Evolutionary conservation across 2,797 vertebrate species (phyloP).

Genomic region (Arnoldichthys spilopterus): DNA sequence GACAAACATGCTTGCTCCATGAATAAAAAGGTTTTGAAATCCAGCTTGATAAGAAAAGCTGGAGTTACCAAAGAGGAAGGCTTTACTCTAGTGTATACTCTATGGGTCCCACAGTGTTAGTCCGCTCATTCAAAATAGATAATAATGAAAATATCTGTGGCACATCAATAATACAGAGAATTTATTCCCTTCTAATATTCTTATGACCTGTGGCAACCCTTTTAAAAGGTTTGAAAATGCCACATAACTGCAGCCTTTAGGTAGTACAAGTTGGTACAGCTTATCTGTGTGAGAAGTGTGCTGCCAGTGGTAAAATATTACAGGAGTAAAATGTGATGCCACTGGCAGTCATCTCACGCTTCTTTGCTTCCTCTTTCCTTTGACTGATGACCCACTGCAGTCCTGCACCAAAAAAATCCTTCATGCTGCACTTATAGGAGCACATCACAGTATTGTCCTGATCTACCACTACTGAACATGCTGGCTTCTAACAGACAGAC

Average conservation of each 20-base stretch:
- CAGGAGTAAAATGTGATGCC: not conserved
- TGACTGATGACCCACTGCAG: slow-evolving; percentile 21
- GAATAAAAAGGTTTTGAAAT: not conserved
- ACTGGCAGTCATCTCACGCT: not conserved
- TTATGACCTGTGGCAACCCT: not conserved
- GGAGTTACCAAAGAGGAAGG: not conserved
- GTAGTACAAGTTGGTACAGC: not conserved
- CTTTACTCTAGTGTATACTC: slow-evolving; percentile 1
- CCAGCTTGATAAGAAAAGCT: not conserved
- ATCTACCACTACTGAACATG: not conserved
- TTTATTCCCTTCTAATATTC: not conserved
- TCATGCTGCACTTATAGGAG: not conserved
- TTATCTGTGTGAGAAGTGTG: not conserved
- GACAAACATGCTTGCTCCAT: not conserved
- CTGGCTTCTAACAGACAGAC: not conserved
- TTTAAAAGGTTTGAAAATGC: not conserved
- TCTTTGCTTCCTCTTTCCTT: not conserved
- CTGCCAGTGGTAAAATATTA: slow-evolving; percentile 9
- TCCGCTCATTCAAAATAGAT: slow-evolving; percentile 3
- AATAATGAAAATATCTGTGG: not conserved
- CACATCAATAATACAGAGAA: not conserved
- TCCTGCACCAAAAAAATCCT: not conserved
- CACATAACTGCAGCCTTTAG: not conserved
- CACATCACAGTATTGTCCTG: not conserved
- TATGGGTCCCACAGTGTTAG: not conserved